phyloP scores from a whole-genome alignment of 64 coral and sea anemone species.

The Astreopora myriophthalma region DNA sequence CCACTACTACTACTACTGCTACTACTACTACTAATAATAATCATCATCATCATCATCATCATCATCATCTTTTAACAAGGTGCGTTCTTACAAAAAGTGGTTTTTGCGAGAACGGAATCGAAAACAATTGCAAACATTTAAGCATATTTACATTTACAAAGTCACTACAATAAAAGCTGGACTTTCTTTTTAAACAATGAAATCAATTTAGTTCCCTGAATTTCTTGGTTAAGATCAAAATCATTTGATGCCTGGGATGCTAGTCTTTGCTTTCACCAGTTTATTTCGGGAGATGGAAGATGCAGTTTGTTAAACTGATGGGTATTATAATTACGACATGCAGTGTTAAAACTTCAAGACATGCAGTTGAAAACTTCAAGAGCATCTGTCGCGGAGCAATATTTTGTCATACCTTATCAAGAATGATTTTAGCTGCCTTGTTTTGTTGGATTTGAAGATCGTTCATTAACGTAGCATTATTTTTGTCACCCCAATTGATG shows the following conservation, averaged over 20 bases:
- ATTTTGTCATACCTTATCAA: slow-evolving; percentile 32
- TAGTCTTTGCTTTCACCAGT: background rate
- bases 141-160: too few species aligned
- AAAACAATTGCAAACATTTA: too few species aligned
- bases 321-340: background rate
- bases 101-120: too few species aligned
- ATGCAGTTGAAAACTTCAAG: background rate
- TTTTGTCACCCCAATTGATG: slow-evolving; percentile 27
- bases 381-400: background rate
- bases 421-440: slow-evolving; percentile 31
- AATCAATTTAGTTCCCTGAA: background rate
- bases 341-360: background rate
- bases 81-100: too few species aligned
- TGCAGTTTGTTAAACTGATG: background rate
- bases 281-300: background rate
- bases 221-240: background rate
- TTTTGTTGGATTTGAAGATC: slow-evolving; percentile 34
- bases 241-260: background rate
- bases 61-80: too few species aligned
- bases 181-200: background rate
- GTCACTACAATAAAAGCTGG: background rate
- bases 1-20: too few species aligned
- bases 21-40: too few species aligned
- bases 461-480: background rate
- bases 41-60: too few species aligned